phyloP scores from a whole-genome alignment of 2,113 vertebrate genomes.

The Atractosteus spatula region DNA sequence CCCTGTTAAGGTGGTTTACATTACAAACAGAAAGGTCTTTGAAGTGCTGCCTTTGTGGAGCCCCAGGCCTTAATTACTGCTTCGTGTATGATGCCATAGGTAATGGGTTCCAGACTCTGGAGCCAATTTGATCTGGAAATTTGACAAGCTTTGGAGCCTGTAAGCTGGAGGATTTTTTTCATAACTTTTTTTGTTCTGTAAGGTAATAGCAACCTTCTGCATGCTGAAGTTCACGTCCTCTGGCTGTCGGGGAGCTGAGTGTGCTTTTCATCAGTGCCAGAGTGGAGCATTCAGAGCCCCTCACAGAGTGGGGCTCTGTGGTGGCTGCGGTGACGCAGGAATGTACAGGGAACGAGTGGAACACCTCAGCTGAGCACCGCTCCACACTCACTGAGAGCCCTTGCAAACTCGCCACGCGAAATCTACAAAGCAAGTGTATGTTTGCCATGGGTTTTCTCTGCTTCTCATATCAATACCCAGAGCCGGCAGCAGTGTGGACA shows the following conservation, averaged over 20 bases:
- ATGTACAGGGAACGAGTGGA: no score
- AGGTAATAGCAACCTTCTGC: conserved; percentile 21
- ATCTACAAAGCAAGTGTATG: no score
- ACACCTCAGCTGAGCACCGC: no score
- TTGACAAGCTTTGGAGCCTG: conserved; percentile 39
- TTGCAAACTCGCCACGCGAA: no score
- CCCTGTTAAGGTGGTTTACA: conserved; percentile 13
- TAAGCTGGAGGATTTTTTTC: neutral
- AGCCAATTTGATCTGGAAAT: conserved; percentile 55
- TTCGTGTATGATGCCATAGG: conserved; percentile 41
- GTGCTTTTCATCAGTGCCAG: conserved; percentile 36
- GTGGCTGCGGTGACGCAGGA: no score
- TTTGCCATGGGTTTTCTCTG: no score
- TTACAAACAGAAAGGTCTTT: conserved; percentile 19
- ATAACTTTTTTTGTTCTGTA: neutral
- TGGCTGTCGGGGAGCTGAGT: conserved; percentile 31
- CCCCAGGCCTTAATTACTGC: conserved; percentile 45
- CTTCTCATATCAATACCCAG: no score
- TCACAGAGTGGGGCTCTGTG: neutral
- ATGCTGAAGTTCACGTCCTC: conserved; percentile 36
- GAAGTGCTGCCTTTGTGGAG: conserved; percentile 17
- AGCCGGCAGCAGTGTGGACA: no score
- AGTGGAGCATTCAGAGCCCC: conserved; percentile 52
- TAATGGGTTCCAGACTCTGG: conserved; percentile 66
- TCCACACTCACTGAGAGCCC: no score